Conservation (phyloP, 2,113 vertebrate species). For the Mungos mungo region DNA sequence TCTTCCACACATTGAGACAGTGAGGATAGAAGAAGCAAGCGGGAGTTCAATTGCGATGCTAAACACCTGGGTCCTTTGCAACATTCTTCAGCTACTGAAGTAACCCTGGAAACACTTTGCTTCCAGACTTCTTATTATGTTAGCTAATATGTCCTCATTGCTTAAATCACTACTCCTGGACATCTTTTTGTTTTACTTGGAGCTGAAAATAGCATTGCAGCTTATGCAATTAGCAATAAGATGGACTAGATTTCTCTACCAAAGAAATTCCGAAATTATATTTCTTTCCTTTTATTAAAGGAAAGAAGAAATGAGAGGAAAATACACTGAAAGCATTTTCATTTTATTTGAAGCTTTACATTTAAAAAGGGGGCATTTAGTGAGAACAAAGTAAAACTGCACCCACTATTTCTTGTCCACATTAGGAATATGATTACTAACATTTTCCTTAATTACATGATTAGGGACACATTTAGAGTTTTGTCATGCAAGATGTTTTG, state of each 20-base stretch:
- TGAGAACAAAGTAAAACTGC: neutral
- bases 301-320: neutral
- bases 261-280: neutral
- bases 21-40: neutral
- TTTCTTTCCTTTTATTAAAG: slow-evolving; percentile 7
- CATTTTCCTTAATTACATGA: slow-evolving; percentile 49
- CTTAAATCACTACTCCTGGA: neutral
- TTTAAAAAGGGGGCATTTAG: neutral
- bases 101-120: neutral
- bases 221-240: neutral
- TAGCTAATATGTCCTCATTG: neutral
- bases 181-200: neutral
- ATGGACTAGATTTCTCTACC: neutral
- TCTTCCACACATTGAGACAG: neutral
- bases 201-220: neutral
- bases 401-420: neutral
- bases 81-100: neutral
- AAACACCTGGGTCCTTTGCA: neutral
- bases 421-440: slow-evolving; percentile 39
- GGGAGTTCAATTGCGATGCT: neutral
- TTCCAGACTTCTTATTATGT: neutral
- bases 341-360: slow-evolving; percentile 9
- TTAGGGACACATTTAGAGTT: slow-evolving; percentile 21
- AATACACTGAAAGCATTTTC: neutral
- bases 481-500: slow-evolving; percentile 23